Conservation (phyloP, 2,888 invertebrate species). For the Stictocephala bisonia region DNA sequence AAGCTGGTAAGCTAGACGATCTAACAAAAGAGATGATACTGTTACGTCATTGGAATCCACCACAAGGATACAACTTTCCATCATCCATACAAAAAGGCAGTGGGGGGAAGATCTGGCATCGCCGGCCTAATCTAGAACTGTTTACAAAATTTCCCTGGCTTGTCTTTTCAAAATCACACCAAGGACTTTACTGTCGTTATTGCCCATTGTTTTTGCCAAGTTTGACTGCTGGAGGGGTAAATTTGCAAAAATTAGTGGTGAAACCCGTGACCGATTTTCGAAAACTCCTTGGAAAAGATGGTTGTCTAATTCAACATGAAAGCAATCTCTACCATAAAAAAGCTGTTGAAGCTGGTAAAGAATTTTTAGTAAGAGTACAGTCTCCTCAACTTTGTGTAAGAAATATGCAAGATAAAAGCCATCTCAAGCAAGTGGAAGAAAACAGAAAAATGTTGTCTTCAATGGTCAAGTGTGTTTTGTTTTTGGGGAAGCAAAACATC, state of each 20-base stretch:
- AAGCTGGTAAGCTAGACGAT: background rate
- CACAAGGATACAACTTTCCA: slow-evolving; percentile 6
- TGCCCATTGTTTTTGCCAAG: slow-evolving; percentile 2
- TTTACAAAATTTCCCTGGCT: background rate
- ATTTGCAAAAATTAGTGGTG: background rate
- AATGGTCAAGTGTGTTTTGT: slow-evolving; percentile 12
- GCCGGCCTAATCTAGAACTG: no score
- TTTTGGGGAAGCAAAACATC: slow-evolving; percentile 14
- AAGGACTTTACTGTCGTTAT: background rate
- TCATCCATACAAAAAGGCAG: background rate
- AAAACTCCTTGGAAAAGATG: background rate
- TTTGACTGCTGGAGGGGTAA: background rate
- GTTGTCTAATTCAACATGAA: background rate
- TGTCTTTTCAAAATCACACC: background rate
- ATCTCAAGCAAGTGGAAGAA: slow-evolving; percentile 9
- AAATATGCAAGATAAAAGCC: background rate
- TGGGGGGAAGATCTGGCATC: background rate
- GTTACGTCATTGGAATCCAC: background rate
- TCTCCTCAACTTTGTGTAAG: slow-evolving; percentile 6
- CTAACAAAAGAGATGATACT: background rate
- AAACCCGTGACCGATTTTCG: background rate
- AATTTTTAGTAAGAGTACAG: background rate
- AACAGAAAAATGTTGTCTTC: background rate
- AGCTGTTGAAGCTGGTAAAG: slow-evolving; percentile 11
- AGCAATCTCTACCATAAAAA: slow-evolving; percentile 8